Evolutionary conservation across 2,797 vertebrate genomes (phyloP).

Genomic region (Phalloptychus januarius): DNA sequence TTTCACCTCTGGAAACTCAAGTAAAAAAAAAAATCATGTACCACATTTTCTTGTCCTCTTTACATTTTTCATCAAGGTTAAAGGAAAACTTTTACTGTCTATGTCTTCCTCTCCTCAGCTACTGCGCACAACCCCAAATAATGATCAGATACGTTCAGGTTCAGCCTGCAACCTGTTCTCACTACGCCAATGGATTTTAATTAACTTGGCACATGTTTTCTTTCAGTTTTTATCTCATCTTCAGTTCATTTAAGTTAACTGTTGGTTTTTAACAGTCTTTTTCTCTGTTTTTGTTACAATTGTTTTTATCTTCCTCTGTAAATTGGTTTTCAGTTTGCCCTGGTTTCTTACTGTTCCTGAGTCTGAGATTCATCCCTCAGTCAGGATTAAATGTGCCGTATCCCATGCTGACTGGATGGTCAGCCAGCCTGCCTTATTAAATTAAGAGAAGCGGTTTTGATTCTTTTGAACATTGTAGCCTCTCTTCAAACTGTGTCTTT

Average conservation of each 20-base stretch:
- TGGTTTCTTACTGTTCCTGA: background rate
- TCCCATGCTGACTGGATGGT: background rate
- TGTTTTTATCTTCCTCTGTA: background rate
- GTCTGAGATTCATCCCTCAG: background rate
- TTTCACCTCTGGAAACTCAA: background rate
- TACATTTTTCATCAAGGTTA: conserved; percentile 5
- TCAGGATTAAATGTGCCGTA: background rate
- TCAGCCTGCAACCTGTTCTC: background rate
- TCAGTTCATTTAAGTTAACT: background rate
- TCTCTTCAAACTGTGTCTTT: background rate
- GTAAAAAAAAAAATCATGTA: background rate
- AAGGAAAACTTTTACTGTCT: background rate
- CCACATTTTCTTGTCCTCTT: conserved; percentile 1
- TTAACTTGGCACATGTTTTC: background rate
- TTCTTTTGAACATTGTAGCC: background rate
- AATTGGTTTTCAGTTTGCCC: background rate
- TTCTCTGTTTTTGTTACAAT: background rate
- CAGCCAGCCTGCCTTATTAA: background rate
- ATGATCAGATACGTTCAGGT: background rate
- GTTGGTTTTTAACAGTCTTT: background rate
- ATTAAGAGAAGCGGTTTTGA: background rate
- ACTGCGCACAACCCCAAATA: background rate
- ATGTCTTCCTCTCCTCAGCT: background rate
- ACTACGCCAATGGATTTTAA: background rate
- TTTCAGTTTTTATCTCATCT: background rate